Conservation (phyloP, 2,113 vertebrate species). For the Patagioenas fasciata region DNA sequence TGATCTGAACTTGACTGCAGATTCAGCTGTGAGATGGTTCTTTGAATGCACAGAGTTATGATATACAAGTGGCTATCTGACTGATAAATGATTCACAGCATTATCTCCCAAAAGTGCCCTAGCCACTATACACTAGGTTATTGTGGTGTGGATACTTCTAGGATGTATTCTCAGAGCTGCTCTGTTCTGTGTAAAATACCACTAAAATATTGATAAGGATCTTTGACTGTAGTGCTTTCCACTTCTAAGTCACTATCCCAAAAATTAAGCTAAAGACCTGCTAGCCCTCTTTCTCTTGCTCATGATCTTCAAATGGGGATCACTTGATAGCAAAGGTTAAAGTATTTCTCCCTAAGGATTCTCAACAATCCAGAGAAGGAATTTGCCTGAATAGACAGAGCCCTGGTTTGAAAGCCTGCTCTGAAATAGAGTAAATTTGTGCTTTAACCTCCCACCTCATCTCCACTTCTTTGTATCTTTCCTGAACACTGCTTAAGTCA, state of each 20-base stretch:
- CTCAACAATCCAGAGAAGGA: not conserved
- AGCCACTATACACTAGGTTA: not conserved
- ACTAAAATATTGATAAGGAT: not conserved
- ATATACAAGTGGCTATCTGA: not conserved
- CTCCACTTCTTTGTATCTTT: not conserved
- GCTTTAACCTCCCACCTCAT: not conserved
- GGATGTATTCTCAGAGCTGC: not conserved
- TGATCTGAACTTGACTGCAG: not conserved
- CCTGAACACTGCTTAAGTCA: not conserved
- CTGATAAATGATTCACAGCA: not conserved
- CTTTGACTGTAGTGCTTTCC: not conserved
- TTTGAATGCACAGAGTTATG: not conserved
- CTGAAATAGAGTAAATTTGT: not conserved
- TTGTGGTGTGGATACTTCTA: not conserved
- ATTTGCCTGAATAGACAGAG: not conserved
- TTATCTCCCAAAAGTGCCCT: not conserved
- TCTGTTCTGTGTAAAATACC: not conserved
- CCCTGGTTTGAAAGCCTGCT: not conserved
- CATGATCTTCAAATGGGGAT: not conserved
- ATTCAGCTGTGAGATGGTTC: not conserved
- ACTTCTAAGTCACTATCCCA: not conserved
- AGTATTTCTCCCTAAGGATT: not conserved
- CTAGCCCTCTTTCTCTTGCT: not conserved
- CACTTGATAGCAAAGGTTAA: not conserved
- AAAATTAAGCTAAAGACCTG: not conserved